Evolutionary conservation across 2,797 vertebrate genomes (phyloP), one percentile per base, ranked within the genome.

Genomic region (Tiaroga cobitis): DNA sequence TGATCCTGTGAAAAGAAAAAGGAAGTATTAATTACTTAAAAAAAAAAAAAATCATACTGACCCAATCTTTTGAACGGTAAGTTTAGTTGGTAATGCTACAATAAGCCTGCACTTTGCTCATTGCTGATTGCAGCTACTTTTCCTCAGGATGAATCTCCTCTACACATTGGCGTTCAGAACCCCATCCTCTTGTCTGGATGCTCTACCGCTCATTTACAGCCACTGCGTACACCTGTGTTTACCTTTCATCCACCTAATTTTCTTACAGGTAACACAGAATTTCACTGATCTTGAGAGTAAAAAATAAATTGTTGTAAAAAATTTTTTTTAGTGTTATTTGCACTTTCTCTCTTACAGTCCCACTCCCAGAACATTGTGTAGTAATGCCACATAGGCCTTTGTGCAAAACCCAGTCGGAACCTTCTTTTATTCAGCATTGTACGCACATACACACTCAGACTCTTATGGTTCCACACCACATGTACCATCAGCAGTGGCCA

Each of bases 141-240:
- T 49, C 61, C 54, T 49, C 51, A 85, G 83, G 15, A 1, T 21
- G 77, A 24, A n/a, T 49, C 3, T 73, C 9, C 21, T 39, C 16
- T 9, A 8, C 41, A 51, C 29, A 32, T 16, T 32, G n/a, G 2
- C 21, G 1, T 77, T 32, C 70, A 54, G 16, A 49, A 61, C 11
- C 61, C 39, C 85, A 54, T 59, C 18, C 8, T 1, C 43, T 59
- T 32, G 34, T 2, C 49, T 51, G 24, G 13, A 49, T 92, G 41
- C 96, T 24, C 97, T 96, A 87, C 96, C 96, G 1, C 88, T 98
- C 83, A 92, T 97, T 86, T 93, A 97, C 87, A 90, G 97, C 76
- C 96, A 65, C 6, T 8, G 63, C 29, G 0, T 3, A 16, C 26
- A 97, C 26, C 88, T 87, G 13, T 95, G 95, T 0, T 89, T 90